Evolutionary conservation across 2,888 invertebrate species (phyloP).

Genomic region (Taenaris catops): DNA sequence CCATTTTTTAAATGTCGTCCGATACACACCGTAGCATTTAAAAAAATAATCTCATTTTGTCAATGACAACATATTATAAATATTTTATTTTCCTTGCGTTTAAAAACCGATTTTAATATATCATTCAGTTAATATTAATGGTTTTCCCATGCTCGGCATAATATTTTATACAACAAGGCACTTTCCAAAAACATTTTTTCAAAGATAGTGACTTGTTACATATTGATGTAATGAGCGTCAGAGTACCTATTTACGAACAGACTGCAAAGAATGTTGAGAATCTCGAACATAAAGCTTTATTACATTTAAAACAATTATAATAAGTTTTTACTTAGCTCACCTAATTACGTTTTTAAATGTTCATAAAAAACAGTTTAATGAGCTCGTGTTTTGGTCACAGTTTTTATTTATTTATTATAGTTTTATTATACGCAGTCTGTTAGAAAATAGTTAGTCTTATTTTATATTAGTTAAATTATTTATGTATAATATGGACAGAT

Average conservation of each 20-base stretch:
- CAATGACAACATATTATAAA: too few species aligned
- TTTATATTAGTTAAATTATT: slow-evolving; percentile 25
- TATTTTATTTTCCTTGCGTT: slow-evolving; percentile 5
- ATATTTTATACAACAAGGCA: slow-evolving; percentile 19
- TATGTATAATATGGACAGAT: slow-evolving; percentile 47
- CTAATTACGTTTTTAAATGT: too few species aligned
- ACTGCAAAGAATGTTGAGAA: slow-evolving; percentile 2
- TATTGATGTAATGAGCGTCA: slow-evolving; percentile 17
- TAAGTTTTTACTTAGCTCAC: too few species aligned
- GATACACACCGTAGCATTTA: too few species aligned
- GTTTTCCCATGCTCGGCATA: slow-evolving; percentile 43
- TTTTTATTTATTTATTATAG: too few species aligned
- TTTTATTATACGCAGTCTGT: neutral
- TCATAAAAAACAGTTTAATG: neutral
- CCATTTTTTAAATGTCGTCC: too few species aligned
- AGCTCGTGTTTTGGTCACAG: too few species aligned
- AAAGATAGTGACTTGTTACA: slow-evolving; percentile 20
- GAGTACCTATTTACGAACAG: slow-evolving; percentile 5
- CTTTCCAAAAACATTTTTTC: slow-evolving; percentile 9
- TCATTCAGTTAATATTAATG: slow-evolving; percentile 38
- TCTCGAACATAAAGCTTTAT: too few species aligned
- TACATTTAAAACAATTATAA: too few species aligned
- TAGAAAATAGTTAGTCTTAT: slow-evolving; percentile 9
- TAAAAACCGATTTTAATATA: too few species aligned
- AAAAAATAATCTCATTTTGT: too few species aligned